Evolutionary conservation across 2,797 vertebrate species (phyloP).

Genomic region (Mormyrops attenuatus): DNA sequence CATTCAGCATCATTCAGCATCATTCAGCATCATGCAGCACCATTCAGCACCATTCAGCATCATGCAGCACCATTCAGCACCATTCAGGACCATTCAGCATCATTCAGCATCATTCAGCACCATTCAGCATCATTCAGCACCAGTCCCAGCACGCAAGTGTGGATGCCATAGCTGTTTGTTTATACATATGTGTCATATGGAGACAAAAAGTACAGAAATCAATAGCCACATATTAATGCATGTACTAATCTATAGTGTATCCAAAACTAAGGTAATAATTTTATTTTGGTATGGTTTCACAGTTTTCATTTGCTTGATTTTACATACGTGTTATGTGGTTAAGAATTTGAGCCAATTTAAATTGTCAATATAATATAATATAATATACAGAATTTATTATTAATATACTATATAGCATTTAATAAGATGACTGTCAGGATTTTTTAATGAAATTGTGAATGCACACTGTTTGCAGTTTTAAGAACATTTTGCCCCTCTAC

Average conservation of each 20-base stretch:
- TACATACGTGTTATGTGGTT: neutral
- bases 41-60: conserved; percentile 59
- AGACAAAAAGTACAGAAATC: conserved; percentile 44
- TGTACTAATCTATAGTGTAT: conserved; percentile 27
- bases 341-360: neutral
- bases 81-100: conserved; percentile 39
- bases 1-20: conserved; percentile 59
- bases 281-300: neutral
- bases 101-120: conserved; percentile 59
- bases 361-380: neutral
- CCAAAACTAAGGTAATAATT: neutral
- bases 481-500: neutral
- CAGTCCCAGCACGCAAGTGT: conserved; percentile 42
- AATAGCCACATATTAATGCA: conserved; percentile 51
- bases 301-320: neutral
- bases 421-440: neutral
- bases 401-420: neutral
- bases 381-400: neutral
- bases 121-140: conserved; percentile 60
- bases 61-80: conserved; percentile 59
- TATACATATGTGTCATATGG: conserved; percentile 47
- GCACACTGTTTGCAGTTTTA: neutral
- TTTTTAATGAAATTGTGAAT: neutral
- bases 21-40: conserved; percentile 59
- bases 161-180: conserved; percentile 54